These are phyloP conservation scores for Atopsyche davidsoni DNA, from an alignment of 1,140 invertebrate genomes.

Conservation along the genomic window DNA sequence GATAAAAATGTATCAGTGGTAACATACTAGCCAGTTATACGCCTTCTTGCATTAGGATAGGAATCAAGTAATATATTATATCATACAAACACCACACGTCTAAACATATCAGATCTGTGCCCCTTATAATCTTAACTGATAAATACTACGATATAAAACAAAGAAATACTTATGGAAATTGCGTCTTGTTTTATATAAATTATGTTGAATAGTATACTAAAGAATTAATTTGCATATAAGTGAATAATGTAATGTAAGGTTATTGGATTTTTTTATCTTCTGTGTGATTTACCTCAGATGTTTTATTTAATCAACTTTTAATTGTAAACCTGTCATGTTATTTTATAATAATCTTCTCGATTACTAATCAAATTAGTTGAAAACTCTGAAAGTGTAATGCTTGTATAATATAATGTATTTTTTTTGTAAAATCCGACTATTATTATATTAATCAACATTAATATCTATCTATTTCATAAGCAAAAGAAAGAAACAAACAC, in stretches of 20 bases:
- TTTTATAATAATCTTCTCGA: too few species aligned
- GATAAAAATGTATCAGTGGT: conserved; percentile 45
- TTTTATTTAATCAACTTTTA: too few species aligned
- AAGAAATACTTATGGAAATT: conserved; percentile 40
- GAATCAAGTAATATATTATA: conserved; percentile 38
- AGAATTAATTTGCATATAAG: neutral
- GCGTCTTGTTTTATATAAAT: conserved; percentile 31
- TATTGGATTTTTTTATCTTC: neutral
- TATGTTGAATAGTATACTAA: conserved; percentile 28
- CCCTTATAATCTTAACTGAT: conserved; percentile 40
- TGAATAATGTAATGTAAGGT: neutral
- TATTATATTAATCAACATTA: too few species aligned
- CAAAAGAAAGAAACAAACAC: too few species aligned
- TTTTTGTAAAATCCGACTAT: too few species aligned
- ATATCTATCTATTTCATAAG: too few species aligned
- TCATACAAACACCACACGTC: conserved; percentile 50
- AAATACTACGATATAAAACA: conserved; percentile 41
- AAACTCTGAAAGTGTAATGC: too few species aligned
- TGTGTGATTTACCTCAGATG: too few species aligned
- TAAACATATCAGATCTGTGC: conserved; percentile 55
- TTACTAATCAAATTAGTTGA: too few species aligned
- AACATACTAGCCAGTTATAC: conserved; percentile 39
- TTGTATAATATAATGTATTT: too few species aligned
- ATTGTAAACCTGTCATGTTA: too few species aligned
- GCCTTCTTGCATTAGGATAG: conserved; percentile 40